Percentiles rank a stretch among this genome's conserved stretches.
Evolutionary conservation across 2,113 vertebrate species (phyloP).

Genomic region (Furnarius figulus): DNA sequence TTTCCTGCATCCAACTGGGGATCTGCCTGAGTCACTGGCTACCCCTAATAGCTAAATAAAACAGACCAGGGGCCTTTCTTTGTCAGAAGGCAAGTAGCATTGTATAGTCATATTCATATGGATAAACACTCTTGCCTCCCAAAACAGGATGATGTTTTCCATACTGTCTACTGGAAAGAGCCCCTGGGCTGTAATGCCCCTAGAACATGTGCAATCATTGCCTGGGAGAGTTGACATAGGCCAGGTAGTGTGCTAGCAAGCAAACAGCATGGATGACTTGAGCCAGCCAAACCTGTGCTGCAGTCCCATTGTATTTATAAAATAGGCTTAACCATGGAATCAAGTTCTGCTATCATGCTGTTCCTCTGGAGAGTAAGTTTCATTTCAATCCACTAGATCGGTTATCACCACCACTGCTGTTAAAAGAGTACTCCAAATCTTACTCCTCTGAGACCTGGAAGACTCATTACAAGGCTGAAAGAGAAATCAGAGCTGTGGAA

Average conservation of each 20-base stretch:
- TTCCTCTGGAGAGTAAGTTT: neutral
- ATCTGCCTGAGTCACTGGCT: neutral
- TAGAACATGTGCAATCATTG: neutral
- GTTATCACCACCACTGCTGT: neutral
- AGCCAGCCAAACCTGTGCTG: neutral
- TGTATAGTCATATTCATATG: neutral
- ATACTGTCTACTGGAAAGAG: neutral
- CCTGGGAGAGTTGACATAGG: neutral
- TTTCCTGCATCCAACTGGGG: neutral
- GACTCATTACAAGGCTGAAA: neutral
- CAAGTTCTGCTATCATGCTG: neutral
- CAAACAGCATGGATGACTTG: neutral
- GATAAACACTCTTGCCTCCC: neutral
- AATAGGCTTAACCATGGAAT: neutral
- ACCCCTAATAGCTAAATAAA: neutral
- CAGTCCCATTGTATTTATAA: neutral
- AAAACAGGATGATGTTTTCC: neutral
- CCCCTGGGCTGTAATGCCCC: neutral
- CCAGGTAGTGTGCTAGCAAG: neutral
- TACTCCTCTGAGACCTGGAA: neutral
- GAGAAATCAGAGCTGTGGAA: neutral
- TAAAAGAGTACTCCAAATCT: neutral
- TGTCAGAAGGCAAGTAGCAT: neutral
- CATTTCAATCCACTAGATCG: neutral
- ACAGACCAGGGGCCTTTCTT: neutral